Conservation (phyloP, 1,140 invertebrate genomes). For the Camponotus vicinus region DNA sequence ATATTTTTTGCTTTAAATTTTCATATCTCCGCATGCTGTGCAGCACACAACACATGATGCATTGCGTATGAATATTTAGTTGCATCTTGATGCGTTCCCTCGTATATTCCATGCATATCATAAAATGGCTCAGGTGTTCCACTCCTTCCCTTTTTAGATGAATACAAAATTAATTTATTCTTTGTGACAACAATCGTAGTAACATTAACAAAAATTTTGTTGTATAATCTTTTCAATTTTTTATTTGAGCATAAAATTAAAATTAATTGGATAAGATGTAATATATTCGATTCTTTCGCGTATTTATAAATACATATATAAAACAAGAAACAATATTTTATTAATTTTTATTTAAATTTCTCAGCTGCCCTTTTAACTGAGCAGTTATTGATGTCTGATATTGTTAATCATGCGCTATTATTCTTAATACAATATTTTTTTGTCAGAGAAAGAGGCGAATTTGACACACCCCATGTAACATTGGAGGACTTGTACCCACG, state of each 20-base stretch:
- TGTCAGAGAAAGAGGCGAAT: background rate
- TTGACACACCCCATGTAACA: background rate
- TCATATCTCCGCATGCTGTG: background rate
- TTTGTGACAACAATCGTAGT: background rate
- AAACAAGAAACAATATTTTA: background rate
- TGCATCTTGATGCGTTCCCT: slow-evolving; percentile 54
- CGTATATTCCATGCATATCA: slow-evolving; percentile 43
- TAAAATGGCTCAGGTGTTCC: background rate
- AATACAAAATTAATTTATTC: slow-evolving; percentile 30
- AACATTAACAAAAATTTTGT: background rate
- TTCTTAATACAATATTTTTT: background rate
- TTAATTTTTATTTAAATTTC: background rate
- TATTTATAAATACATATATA: background rate
- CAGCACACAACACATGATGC: slow-evolving; percentile 56
- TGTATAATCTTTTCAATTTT: background rate
- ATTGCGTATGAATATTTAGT: slow-evolving; percentile 73
- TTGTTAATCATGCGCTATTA: background rate
- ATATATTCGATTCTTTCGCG: background rate
- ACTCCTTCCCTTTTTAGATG: background rate
- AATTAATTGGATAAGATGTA: background rate
- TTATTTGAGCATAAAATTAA: background rate
- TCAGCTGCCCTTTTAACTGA: background rate
- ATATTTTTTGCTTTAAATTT: slow-evolving; percentile 20
- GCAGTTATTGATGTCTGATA: background rate
- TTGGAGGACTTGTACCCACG: slow-evolving; percentile 37